A percentile compares a stretch with the other conserved stretches of the same genome.
These are phyloP conservation scores for Hypena proboscidalis DNA, from an alignment of 2,888 invertebrate species.

Conservation along the genomic window DNA sequence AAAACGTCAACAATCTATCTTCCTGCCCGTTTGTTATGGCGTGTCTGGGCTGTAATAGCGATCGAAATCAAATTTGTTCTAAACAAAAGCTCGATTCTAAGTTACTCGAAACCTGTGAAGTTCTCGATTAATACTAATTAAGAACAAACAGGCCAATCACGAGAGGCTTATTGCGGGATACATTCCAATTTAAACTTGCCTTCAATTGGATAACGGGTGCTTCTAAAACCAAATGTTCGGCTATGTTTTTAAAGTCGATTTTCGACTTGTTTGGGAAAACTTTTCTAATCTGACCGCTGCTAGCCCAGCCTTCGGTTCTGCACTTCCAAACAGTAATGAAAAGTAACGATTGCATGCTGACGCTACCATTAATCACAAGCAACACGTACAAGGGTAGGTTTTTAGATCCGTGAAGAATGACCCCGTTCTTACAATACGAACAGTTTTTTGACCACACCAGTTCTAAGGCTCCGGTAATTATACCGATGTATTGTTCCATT, in stretches of 20 bases:
- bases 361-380: constrained; percentile 79
- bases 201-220: constrained; percentile 73
- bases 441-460: constrained; percentile 17
- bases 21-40: constrained; percentile 2
- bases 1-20: constrained; percentile 6
- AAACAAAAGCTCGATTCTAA: constrained; percentile 38
- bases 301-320: constrained; percentile 73
- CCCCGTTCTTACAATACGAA: constrained; percentile 32
- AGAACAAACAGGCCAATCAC: constrained; percentile 83
- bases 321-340: constrained; percentile 83
- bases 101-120: constrained; percentile 56
- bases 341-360: constrained; percentile 84
- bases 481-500: constrained; percentile 15
- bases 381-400: constrained; percentile 47
- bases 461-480: constrained; percentile 16
- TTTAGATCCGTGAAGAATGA: constrained; percentile 51
- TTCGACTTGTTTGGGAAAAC: constrained; percentile 79
- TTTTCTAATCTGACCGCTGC: constrained; percentile 83
- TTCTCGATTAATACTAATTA: constrained; percentile 84
- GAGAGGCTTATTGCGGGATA: constrained; percentile 83
- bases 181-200: constrained; percentile 85
- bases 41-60: constrained; percentile 14
- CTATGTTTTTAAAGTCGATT: constrained; percentile 82
- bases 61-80: constrained; percentile 19
- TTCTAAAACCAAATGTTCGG: constrained; percentile 83